Base-by-base conservation (phyloP, 2,113 vertebrate genomes). In the Hydropotes inermis region DNA sequence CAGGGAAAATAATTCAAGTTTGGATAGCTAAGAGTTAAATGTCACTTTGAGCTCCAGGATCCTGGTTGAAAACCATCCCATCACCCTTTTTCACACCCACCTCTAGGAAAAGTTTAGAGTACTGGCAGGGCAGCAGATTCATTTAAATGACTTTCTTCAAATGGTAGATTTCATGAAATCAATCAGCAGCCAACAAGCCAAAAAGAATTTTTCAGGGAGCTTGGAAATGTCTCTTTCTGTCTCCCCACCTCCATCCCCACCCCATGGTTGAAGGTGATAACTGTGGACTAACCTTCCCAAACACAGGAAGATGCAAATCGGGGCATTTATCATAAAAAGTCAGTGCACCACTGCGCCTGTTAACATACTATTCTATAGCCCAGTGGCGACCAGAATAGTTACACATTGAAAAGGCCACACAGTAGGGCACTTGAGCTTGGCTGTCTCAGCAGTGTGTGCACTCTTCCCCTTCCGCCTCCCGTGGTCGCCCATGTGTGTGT, bases 121-220 rank as follows among this genome's bases (percentile, higher is more conserved):
- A 88, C 9, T 2, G 0, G 9, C 87, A 89, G n/a, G 85, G 50
- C 54, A 87, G 88, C 81, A 90, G 88, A 55, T 92, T 85, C 1
- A 15, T 92, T 92, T 88, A 90, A 92, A 57, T 79, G 87, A 85
- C 61, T 94, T 94, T 95, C 64, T 82, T 97, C 85, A 95, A 84
- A 94, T 92, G 92, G 78, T 81, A 79, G n/a, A 27, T 93, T 88
- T 96, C 84, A 87, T 91, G 84, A 87, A 97, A 83, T 89, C 89
- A 50, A 58, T 89, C 79, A 92, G 58, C 54, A 76, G 86, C 81
- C 90, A 54, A 90, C 70, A 93, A 90, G 43, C 92, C 55, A 30
- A 19, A 94, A 87, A 58, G 43, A 93, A 86, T 78, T 95, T 93
- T 95, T 36, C 87, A 85, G 81, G 3, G 39, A 60, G 39, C 89